Evolutionary conservation across 1,140 invertebrate species (phyloP).

Genomic region (Diorhabda carinulata): DNA sequence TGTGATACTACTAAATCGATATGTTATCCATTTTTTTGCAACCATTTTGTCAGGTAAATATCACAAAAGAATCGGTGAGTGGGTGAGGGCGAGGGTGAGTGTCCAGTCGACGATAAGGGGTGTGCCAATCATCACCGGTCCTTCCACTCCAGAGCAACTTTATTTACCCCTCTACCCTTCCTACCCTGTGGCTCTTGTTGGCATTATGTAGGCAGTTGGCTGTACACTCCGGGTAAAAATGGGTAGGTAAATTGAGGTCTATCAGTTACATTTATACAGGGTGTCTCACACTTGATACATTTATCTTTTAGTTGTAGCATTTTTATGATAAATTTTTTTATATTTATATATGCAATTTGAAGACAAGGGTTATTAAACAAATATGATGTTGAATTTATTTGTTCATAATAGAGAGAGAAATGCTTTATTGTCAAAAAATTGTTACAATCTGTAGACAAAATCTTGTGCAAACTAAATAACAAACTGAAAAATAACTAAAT

Average conservation of each 20-base stretch:
- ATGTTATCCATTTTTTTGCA: not conserved
- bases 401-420: not conserved
- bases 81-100: conserved; percentile 21
- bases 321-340: not conserved
- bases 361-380: not conserved
- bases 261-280: not conserved
- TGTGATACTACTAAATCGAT: too few relatives aligned
- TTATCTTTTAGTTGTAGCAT: not conserved
- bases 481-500: too few relatives aligned
- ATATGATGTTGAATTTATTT: not conserved
- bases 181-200: conserved; percentile 4
- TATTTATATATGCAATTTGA: not conserved
- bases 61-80: conserved; percentile 11
- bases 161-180: conserved; percentile 23
- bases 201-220: conserved; percentile 1
- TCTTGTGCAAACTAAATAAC: too few relatives aligned
- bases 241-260: not conserved
- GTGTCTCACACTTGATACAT: not conserved
- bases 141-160: conserved; percentile 16
- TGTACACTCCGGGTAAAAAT: not conserved
- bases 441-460: too few relatives aligned
- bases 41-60: conserved; percentile 29
- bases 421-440: too few relatives aligned
- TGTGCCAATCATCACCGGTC: conserved; percentile 27
- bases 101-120: conserved; percentile 22